Conservation (phyloP, 2,113 vertebrate genomes). For the Catharus bicknelli region DNA sequence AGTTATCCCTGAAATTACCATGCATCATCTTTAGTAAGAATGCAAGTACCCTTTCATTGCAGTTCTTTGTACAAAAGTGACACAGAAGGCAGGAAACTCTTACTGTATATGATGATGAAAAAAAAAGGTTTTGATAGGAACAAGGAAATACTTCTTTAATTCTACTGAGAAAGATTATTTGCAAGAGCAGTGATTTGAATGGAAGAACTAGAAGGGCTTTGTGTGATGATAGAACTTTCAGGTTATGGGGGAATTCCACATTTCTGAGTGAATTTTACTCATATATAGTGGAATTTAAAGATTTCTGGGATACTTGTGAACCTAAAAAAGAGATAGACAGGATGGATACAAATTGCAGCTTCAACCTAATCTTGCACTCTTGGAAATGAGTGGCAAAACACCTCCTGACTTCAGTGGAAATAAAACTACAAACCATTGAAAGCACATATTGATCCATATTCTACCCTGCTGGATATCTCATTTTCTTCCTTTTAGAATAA, state of each 20-base stretch:
- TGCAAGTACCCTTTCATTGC: background rate
- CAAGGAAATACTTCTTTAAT: background rate
- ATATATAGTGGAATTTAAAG: background rate
- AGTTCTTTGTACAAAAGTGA: background rate
- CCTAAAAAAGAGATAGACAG: background rate
- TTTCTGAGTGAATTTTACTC: background rate
- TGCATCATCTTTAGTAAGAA: background rate
- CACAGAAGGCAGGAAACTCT: background rate
- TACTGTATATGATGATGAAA: background rate
- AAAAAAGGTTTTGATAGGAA: background rate
- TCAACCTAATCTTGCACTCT: background rate
- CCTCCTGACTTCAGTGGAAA: background rate
- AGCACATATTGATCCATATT: background rate
- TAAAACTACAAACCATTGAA: background rate
- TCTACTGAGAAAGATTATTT: background rate
- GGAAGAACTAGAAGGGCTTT: background rate
- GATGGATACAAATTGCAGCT: background rate
- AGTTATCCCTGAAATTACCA: background rate
- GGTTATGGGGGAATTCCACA: accelerated
- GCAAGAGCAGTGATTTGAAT: background rate
- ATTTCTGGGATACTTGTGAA: background rate
- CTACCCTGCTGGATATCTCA: background rate
- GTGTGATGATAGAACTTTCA: background rate
- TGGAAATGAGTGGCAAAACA: background rate
- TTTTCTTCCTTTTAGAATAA: constrained; percentile 3